A percentile compares a stretch with the other conserved stretches of the same genome.
phyloP scores from a whole-genome alignment of 2,113 vertebrate genomes.

The Bostrychus sinensis region DNA sequence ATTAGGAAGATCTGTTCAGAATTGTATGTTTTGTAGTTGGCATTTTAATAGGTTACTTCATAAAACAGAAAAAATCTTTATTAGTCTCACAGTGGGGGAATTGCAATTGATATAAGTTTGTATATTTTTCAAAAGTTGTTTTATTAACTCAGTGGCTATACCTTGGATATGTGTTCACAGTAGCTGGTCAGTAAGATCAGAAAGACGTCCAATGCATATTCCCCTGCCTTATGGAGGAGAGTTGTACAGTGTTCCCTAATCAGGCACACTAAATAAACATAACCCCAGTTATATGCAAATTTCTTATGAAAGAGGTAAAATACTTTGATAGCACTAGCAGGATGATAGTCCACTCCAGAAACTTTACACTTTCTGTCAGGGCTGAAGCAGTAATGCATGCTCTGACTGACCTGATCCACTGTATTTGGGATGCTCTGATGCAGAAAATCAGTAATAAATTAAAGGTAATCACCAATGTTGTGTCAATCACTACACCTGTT shows the following conservation, averaged over 20 bases:
- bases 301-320: background rate
- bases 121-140: no score
- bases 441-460: slow-evolving; percentile 42
- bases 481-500: slow-evolving; percentile 33
- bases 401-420: slow-evolving; percentile 4
- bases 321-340: background rate
- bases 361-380: background rate
- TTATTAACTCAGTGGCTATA: background rate
- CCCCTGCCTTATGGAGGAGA: slow-evolving; percentile 9
- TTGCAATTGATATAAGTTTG: no score
- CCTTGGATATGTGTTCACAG: background rate
- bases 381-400: background rate
- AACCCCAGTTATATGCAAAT: background rate
- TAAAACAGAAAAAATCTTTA: no score
- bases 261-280: background rate
- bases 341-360: background rate
- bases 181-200: slow-evolving; percentile 13
- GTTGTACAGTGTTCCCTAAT: slow-evolving; percentile 3
- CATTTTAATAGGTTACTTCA: no score
- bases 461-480: slow-evolving; percentile 9
- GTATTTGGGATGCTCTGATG: background rate
- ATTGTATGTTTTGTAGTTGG: background rate
- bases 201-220: background rate
- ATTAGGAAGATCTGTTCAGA: background rate
- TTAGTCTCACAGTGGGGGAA: no score